phyloP scores from a whole-genome alignment of 2,888 invertebrate genomes.

The Cephonodes hylas region DNA sequence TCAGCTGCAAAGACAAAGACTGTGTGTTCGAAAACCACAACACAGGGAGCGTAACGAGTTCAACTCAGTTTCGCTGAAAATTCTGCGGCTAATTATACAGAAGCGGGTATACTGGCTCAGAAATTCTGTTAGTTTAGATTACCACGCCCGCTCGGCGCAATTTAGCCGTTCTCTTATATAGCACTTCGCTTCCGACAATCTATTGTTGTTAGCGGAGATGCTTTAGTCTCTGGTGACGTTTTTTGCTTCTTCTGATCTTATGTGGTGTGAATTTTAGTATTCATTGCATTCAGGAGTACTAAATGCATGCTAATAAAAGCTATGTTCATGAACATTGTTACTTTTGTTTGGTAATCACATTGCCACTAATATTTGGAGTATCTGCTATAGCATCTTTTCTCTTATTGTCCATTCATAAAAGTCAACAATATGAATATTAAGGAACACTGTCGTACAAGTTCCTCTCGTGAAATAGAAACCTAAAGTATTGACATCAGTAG shows the following conservation, averaged over 20 bases:
- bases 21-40: conserved; percentile 27
- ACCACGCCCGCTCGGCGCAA: conserved; percentile 12
- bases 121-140: conserved; percentile 24
- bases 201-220: conserved; percentile 13
- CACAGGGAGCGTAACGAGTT: conserved; percentile 22
- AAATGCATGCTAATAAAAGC: no score
- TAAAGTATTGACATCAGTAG: no score
- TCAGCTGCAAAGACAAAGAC: conserved; percentile 22
- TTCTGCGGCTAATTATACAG: conserved; percentile 31
- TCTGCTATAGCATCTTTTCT: no score
- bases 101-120: neutral
- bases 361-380: no score
- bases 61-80: conserved; percentile 30
- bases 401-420: no score
- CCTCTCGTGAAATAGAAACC: no score
- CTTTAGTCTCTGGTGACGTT: neutral
- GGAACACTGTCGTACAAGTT: no score
- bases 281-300: no score
- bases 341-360: no score
- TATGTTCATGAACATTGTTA: no score
- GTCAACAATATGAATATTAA: no score
- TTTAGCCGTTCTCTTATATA: conserved; percentile 10
- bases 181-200: conserved; percentile 12
- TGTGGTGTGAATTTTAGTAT: neutral
- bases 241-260: neutral